These are phyloP conservation scores for Pyrochroa serraticornis DNA, from an alignment of 2,888 invertebrate species.

Conservation along the genomic window DNA sequence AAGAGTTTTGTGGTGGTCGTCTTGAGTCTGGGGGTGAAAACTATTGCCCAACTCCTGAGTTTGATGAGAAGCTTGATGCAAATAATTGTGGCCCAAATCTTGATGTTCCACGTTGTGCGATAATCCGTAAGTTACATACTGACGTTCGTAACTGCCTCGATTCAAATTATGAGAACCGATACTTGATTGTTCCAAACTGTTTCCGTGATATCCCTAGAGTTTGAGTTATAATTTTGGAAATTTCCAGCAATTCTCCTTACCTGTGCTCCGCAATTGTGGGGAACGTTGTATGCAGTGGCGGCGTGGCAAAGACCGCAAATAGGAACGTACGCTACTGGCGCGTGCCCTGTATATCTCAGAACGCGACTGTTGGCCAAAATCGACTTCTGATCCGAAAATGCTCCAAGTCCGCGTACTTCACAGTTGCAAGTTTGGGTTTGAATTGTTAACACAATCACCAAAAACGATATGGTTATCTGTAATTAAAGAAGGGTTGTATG, in stretches of 20 bases:
- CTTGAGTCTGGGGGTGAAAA: no score
- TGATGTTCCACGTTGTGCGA: no score
- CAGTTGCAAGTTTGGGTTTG: not conserved
- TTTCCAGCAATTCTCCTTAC: not conserved
- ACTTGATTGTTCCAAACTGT: no score
- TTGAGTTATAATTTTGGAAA: not conserved
- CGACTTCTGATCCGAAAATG: not conserved
- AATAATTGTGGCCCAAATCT: no score
- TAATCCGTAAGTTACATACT: no score
- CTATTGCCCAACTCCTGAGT: no score
- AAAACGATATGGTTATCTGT: constrained; percentile 17
- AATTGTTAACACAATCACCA: constrained; percentile 16
- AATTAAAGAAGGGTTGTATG: not conserved
- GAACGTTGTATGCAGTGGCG: not conserved
- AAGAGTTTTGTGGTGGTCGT: no score
- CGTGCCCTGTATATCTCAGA: not conserved
- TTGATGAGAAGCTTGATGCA: no score
- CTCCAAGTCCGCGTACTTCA: not conserved
- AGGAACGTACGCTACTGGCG: constrained; percentile 16
- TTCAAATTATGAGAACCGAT: no score
- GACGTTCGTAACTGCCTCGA: no score
- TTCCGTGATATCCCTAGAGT: no score
- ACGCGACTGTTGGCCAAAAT: not conserved
- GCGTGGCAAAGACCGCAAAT: constrained; percentile 8
- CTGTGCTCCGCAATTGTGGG: no score